Evolutionary conservation across 2,797 vertebrate genomes (phyloP).

Genomic region (Poeciliopsis presidionis): DNA sequence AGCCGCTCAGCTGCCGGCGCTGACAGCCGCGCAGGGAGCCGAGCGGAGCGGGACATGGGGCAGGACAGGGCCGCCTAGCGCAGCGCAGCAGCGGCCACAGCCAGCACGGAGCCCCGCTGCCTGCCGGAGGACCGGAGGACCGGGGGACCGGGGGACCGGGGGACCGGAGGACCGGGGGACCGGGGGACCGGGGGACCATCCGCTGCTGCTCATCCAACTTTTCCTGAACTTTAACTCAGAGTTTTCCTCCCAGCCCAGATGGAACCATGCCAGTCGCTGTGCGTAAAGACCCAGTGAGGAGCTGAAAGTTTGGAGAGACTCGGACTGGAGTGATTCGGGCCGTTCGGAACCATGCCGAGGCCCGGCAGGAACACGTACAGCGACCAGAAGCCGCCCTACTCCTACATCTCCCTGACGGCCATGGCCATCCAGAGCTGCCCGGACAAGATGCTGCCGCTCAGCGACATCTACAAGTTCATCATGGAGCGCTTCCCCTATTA

Average conservation of each 20-base stretch:
- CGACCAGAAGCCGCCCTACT: constrained; percentile 97
- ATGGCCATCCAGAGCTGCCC: constrained; percentile 98
- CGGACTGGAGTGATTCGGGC: background rate
- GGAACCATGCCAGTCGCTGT: constrained; percentile 27
- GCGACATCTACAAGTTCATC: constrained; percentile 99
- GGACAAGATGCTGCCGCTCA: constrained; percentile 98
- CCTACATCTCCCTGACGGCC: constrained; percentile 96
- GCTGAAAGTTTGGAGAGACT: constrained; percentile 33
- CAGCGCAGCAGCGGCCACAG: constrained; percentile 67
- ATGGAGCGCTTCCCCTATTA: constrained; percentile 99
- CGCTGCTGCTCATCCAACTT: constrained; percentile 29
- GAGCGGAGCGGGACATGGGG: constrained; percentile 88
- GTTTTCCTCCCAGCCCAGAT: background rate
- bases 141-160: no score
- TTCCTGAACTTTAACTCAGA: constrained; percentile 16
- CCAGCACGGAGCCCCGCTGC: constrained; percentile 28
- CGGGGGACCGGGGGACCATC: no score
- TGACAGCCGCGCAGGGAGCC: constrained; percentile 87
- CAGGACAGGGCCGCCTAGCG: constrained; percentile 82
- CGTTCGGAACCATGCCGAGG: constrained; percentile 85
- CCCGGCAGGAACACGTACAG: constrained; percentile 98
- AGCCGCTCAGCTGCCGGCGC: constrained; percentile 91
- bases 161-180: no score
- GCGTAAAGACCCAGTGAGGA: constrained; percentile 27
- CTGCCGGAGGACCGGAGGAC: constrained; percentile 12